phyloP scores from a whole-genome alignment of 2,888 invertebrate species.

The Drosophila neotestacea region DNA sequence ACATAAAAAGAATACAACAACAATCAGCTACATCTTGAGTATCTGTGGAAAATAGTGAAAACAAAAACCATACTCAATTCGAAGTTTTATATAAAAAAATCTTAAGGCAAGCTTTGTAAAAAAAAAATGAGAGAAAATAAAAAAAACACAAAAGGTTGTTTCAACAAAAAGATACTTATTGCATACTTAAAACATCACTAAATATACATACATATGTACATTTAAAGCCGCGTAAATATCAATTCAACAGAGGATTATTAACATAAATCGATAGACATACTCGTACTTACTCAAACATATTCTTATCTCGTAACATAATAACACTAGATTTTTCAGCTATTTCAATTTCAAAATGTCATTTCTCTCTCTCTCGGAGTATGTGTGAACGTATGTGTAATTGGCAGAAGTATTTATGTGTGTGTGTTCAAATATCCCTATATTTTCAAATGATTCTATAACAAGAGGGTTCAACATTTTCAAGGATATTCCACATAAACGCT shows the following conservation, averaged over 20 bases:
- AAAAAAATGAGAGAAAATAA: not conserved
- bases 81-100: conserved; percentile 46
- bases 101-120: conserved; percentile 18
- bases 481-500: conserved; percentile 27
- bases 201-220: conserved; percentile 20
- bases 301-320: conserved; percentile 12
- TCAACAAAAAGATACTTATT: conserved; percentile 34
- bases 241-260: conserved; percentile 8
- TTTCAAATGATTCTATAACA: conserved; percentile 8
- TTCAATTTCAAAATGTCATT: conserved; percentile 11
- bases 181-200: conserved; percentile 36
- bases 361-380: not conserved
- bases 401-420: conserved; percentile 9
- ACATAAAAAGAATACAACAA: conserved; percentile 23
- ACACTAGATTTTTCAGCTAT: conserved; percentile 14
- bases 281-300: conserved; percentile 2
- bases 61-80: conserved; percentile 24
- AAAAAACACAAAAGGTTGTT: conserved; percentile 47
- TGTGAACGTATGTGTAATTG: conserved; percentile 7
- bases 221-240: conserved; percentile 11
- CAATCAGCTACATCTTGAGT: conserved; percentile 57
- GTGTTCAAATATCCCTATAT: not conserved
- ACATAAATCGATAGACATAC: conserved; percentile 1
- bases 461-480: conserved; percentile 9
- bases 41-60: conserved; percentile 24